Base-by-base conservation (phyloP, 2,797 vertebrate species). In the Furcifer pardalis region DNA sequence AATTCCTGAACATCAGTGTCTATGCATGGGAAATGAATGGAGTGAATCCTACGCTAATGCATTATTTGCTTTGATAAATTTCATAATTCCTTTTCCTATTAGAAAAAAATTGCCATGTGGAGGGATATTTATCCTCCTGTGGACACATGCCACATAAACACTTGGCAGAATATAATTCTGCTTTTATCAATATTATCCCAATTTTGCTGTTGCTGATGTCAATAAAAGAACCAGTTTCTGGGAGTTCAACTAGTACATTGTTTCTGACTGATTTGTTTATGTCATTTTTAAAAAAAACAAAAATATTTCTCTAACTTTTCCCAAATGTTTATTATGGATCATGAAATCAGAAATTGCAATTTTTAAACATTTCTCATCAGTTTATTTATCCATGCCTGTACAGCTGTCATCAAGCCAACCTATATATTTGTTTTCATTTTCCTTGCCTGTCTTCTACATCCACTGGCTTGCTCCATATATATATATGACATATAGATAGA, bases 351-450 rank as follows among this genome's bases (percentile, higher is more conserved):
- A 56, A 73, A 63, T 90, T 92, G 87, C 84, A 88, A 87, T 90
- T 89, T 90, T 87, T 90, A 65, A 46, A n/a, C n/a, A n/a, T 85
- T 88, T 91, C 83, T 84, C 81, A 91, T 91, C 89, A 90, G 75
- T 82, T 90, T 85, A 89, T 82, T 81, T 81, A 35, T 60, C 49
- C 77, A 63, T 77, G 83, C 73, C 78, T 82, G 90, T 56, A 92
- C 27, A 78, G 25, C 17, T 75, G 87, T 77, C 81, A 79, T 59
- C 27, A 65, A 87, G 30, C 5, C 78, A 86, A 10, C 82, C 71
- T 87, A 46, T 74, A 35, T 65, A 63, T 69, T 25, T 44, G 35
- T 49, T 78, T 85, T 12, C 49, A 63, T 85, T 87, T 75, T 66
- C 73, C 56, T 13, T 86, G 23, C 6, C 9, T 42, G 30, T 25